Conservation (phyloP, 2,888 invertebrate genomes). For the Peribatodes rhomboidaria region DNA sequence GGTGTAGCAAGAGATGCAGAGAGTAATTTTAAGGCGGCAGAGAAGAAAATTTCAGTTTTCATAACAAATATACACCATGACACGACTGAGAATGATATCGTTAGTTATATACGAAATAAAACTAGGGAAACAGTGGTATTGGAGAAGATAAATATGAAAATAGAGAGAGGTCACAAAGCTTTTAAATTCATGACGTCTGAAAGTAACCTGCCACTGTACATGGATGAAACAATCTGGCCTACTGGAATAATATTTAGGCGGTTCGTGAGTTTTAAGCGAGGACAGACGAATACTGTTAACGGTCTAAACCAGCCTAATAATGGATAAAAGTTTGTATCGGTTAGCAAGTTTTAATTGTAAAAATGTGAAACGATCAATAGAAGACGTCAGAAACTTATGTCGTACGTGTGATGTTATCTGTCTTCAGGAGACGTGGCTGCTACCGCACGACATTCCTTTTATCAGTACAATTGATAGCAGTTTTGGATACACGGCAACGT, state of each 20-base stretch:
- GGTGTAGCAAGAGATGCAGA: background rate
- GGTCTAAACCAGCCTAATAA: background rate
- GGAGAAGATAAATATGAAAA: background rate
- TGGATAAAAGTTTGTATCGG: background rate
- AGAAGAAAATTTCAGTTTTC: background rate
- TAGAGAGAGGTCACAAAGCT: too few relatives aligned
- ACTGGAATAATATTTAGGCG: too few relatives aligned
- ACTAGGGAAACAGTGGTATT: background rate
- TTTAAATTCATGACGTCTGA: background rate
- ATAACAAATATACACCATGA: background rate
- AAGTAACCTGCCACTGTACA: too few relatives aligned
- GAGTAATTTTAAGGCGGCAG: background rate
- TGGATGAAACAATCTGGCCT: background rate
- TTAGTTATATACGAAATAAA: background rate
- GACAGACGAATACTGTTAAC: background rate
- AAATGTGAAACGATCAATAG: too few relatives aligned
- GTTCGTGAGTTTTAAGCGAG: background rate
- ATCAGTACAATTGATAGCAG: too few relatives aligned
- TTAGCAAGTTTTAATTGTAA: too few relatives aligned
- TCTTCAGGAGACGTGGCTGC: too few relatives aligned
- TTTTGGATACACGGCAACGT: too few relatives aligned
- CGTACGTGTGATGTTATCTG: too few relatives aligned
- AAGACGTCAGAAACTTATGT: background rate
- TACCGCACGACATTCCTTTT: too few relatives aligned
- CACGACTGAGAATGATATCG: background rate